Base-by-base conservation (phyloP, 1,140 invertebrate genomes). In the Drosophila nebulosa region DNA sequence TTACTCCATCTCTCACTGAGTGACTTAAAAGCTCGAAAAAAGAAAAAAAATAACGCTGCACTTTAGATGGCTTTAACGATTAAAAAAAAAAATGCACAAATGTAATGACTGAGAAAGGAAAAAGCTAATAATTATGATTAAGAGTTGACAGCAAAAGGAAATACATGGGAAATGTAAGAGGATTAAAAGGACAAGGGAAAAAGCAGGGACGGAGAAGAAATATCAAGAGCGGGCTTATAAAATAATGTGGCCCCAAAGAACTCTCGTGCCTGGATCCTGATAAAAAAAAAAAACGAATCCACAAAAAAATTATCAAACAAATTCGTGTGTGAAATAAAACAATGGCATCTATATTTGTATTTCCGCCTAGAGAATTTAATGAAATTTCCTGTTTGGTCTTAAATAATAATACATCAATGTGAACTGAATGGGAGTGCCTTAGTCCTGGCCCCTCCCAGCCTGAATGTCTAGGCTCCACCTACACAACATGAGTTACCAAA, bases 401-500 rank as follows among this genome's bases (percentile, higher is more conserved):
- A 16, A 18, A 18, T 46, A 46, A 46, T 46, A 21, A 3, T n/a
- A 36, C 39, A 14, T n/a, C n/a, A 16, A 46, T 21, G 39, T 46
- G n/a, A 46, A 21, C 16, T 21, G 6, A 21, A 21, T 21, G 39
- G 16, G 39, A 18, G 39, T 35, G 26, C 51, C 36, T 24, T 30
- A n/a, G n/a, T n/a, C n/a, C 3, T 32, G 30, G 30, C 26, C 70
- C 69, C 51, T 58, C 69, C 70, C 69, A 35, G 64, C 35, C 63
- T 65, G 64, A 72, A 58, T 46, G 65, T 36, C 52, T 26, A 39
- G n/a, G 18, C 39, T 46, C 69, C 72, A 52, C 69, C 52, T 30
- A 4, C 21, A 50, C 4, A 26, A 18, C 35, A 42, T 35, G 18
- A 3, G 27, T n/a, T 50, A 56, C 27, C 22, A 22, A 42, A 53